Conservation (phyloP, 2,113 vertebrate species). For the Ornithorhynchus anatinus region DNA sequence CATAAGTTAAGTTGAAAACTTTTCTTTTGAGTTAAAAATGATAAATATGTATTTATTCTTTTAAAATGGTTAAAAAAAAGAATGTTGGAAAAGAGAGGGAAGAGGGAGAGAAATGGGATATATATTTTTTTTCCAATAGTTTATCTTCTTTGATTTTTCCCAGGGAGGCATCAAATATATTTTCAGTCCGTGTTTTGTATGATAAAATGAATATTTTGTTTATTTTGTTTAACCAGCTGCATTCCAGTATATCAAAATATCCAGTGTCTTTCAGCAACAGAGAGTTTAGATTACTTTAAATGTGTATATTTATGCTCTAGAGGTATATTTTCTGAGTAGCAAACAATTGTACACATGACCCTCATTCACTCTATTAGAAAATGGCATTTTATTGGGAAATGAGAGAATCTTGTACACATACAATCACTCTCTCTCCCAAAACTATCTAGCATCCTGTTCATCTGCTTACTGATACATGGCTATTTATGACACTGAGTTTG, state of each 20-base stretch:
- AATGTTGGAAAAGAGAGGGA: conserved; percentile 18
- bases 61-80: conserved; percentile 29
- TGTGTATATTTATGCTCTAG: neutral
- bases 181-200: conserved; percentile 55
- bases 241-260: conserved; percentile 32
- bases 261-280: neutral
- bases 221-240: conserved; percentile 61
- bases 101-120: conserved; percentile 20
- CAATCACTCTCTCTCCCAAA: neutral
- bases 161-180: conserved; percentile 34
- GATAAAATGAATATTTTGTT: conserved; percentile 63
- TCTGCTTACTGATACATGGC: neutral
- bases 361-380: too few relatives aligned
- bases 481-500: neutral
- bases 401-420: too few relatives aligned
- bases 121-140: conserved; percentile 35
- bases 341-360: too few relatives aligned
- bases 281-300: neutral
- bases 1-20: conserved; percentile 46
- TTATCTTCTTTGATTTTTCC: conserved; percentile 50
- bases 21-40: conserved; percentile 47
- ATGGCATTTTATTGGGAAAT: too few relatives aligned
- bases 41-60: conserved; percentile 52
- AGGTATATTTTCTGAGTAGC: conserved; percentile 10
- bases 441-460: neutral